phyloP scores from a whole-genome alignment of 2,797 vertebrate genomes.

The Acropternis orthonyx region DNA sequence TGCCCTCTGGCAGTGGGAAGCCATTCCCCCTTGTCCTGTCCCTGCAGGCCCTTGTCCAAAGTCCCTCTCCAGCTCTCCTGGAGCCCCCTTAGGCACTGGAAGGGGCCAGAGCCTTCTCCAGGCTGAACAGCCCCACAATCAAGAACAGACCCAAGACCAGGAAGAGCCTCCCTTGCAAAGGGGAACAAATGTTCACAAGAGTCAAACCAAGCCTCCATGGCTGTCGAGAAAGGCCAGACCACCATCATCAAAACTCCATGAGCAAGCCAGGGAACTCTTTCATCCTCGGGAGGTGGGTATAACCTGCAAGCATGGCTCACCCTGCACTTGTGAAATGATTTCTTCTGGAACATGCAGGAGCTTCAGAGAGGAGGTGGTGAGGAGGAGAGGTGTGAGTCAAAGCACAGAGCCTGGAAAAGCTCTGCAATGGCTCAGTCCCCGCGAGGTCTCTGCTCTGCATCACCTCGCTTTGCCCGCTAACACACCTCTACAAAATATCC shows the following conservation, averaged over 20 bases:
- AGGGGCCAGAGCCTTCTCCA: neutral
- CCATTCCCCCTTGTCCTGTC: neutral
- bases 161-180: neutral
- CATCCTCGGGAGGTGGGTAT: neutral
- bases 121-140: neutral
- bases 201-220: neutral
- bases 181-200: neutral
- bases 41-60: neutral
- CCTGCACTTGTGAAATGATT: neutral
- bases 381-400: conserved; percentile 9
- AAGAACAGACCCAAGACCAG: neutral
- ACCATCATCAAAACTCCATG: neutral
- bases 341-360: neutral
- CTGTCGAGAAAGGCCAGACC: neutral
- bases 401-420: neutral
- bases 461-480: neutral
- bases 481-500: neutral
- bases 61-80: neutral
- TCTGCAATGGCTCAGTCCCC: accelerated
- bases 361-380: neutral
- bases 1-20: neutral
- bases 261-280: neutral
- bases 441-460: neutral
- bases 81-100: neutral
- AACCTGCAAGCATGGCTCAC: neutral